Evolutionary conservation across 1,140 invertebrate species (phyloP).

Genomic region (Penaeus vannamei): DNA sequence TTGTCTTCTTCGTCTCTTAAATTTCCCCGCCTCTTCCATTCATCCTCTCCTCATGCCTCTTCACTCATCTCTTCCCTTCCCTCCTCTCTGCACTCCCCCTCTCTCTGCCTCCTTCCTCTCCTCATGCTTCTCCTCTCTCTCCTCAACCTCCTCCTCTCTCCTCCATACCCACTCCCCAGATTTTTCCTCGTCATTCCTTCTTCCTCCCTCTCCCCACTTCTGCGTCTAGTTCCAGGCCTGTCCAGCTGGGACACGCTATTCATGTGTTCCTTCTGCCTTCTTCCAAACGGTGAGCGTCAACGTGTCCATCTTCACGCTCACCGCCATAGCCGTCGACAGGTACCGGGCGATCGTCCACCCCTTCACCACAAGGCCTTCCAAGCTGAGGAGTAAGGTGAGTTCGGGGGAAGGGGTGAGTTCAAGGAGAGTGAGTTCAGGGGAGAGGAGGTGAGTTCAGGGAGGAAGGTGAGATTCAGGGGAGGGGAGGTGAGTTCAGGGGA

Average conservation of each 20-base stretch:
- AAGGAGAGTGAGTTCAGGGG: not conserved
- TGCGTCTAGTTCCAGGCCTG: constrained; percentile 83
- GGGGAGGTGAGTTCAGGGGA: not conserved
- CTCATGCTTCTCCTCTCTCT: not conserved
- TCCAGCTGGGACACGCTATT: constrained; percentile 90
- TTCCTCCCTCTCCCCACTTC: not conserved
- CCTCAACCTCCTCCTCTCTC: not conserved
- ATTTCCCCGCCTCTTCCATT: not conserved
- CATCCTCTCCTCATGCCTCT: not conserved
- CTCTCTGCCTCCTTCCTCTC: too few relatives aligned
- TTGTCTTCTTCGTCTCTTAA: not conserved
- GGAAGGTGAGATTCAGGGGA: not conserved
- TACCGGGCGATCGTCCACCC: constrained; percentile 88
- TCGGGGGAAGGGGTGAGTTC: too few relatives aligned
- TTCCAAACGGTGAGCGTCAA: constrained; percentile 84
- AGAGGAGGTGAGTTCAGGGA: not conserved
- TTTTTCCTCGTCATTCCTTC: not conserved
- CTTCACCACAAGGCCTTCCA: constrained; percentile 79
- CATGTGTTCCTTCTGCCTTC: constrained; percentile 86
- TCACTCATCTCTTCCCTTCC: not conserved
- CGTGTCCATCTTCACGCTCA: constrained; percentile 86
- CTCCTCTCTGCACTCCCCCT: not conserved
- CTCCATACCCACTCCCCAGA: too few relatives aligned
- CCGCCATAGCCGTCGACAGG: constrained; percentile 84
- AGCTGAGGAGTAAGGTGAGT: constrained; percentile 69